Evolutionary conservation across 2,113 vertebrate species (phyloP).

Genomic region (Oncorhynchus masou): DNA sequence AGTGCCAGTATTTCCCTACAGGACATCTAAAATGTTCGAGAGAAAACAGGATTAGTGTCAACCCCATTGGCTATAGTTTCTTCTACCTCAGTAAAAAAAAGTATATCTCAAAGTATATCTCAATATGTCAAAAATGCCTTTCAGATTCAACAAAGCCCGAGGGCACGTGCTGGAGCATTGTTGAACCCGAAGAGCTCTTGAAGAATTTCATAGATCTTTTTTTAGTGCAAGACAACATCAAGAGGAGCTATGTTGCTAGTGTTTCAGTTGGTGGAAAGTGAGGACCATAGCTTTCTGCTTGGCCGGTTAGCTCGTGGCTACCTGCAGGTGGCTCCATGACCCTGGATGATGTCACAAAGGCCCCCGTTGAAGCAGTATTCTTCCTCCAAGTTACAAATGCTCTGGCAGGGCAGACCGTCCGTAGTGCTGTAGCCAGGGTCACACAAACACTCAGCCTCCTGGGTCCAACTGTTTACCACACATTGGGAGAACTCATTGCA

Average conservation of each 20-base stretch:
- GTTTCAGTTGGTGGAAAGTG: background rate
- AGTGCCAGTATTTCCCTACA: conserved; percentile 75
- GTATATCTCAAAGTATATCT: background rate
- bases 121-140: background rate
- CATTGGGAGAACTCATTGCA: conserved; percentile 87
- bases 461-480: conserved; percentile 74
- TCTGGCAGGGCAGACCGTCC: conserved; percentile 76
- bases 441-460: conserved; percentile 84
- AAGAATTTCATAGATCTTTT: too few species aligned
- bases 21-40: conserved; percentile 74
- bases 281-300: background rate
- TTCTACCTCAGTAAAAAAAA: background rate
- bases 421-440: conserved; percentile 72
- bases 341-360: conserved; percentile 78
- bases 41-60: conserved; percentile 4
- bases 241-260: too few species aligned
- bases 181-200: too few species aligned
- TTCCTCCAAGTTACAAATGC: conserved; percentile 72
- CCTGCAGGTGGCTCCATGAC: conserved; percentile 85
- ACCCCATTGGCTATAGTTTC: background rate
- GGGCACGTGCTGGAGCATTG: background rate
- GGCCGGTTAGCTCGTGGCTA: conserved; percentile 42
- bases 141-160: background rate
- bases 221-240: too few species aligned
- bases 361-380: conserved; percentile 79